These are phyloP conservation scores for Coptotermes formosanus DNA, from an alignment of 1,140 invertebrate genomes.

Conservation along the genomic window DNA sequence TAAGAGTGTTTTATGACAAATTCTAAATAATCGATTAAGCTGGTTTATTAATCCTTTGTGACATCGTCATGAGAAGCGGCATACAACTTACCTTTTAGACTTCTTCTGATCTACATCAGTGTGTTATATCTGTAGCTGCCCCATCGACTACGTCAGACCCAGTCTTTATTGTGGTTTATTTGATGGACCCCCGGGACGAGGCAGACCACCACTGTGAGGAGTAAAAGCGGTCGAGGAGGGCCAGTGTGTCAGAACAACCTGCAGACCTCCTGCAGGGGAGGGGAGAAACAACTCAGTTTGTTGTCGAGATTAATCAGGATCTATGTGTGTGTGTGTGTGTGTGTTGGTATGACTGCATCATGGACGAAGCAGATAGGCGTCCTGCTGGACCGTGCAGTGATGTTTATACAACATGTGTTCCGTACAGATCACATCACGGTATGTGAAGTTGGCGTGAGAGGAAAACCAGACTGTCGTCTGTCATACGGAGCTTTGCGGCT, in stretches of 20 bases:
- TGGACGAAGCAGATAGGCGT: not conserved
- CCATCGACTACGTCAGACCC: not conserved
- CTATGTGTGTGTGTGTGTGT: not conserved
- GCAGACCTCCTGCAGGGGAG: not conserved
- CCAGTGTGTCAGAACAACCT: not conserved
- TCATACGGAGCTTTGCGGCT: no score
- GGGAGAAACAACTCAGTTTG: not conserved
- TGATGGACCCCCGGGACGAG: not conserved
- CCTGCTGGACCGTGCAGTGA: no score
- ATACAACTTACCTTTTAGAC: not conserved
- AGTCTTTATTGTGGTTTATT: conserved; percentile 17
- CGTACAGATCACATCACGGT: no score
- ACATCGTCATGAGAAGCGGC: no score
- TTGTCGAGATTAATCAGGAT: not conserved
- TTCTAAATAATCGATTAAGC: no score
- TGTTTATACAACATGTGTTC: no score
- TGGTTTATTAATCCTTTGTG: no score
- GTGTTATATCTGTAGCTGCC: not conserved
- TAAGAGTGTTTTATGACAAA: no score
- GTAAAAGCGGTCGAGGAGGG: not conserved
- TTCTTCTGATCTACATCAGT: not conserved
- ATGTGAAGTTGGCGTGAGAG: no score
- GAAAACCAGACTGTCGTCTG: no score
- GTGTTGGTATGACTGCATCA: not conserved
- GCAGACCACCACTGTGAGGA: not conserved